Base-by-base conservation (phyloP, 2,888 invertebrate species). In the Taenaris catops region DNA sequence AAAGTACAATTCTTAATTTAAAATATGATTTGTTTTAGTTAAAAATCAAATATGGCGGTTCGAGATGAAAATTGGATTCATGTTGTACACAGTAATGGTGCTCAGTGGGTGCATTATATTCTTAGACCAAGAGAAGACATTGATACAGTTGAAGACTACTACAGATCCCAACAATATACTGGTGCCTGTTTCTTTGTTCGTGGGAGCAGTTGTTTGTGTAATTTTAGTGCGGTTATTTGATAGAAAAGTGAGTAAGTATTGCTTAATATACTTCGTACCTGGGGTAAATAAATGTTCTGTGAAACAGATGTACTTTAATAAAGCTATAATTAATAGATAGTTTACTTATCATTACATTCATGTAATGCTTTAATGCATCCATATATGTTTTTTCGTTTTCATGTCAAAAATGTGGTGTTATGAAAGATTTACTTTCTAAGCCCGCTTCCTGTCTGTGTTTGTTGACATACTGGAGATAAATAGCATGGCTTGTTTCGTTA, bases 81-180 rank as follows among this genome's bases (percentile, higher is more conserved):
- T 66, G 0, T 49, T 81, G 0, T 62, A 60, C 44, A 79, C 73
- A 0, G 45, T 61, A 0, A 60, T 60, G 18, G 48, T 61, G 0
- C 38, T 84, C 0, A 61, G 75, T 17, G 83, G 83, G 0, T 74
- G 70, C 25, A 60, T 76, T 0, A 44, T 80, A 4, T 84, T 83
- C 44, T 33, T 81, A 3, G 72, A 83, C 18, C 68, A 78, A 31
- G 52, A 69, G 23, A 76, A 78, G 41, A 57, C 63, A 0, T 33
- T 81, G 37, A 37, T 51, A 3, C 75, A 80, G 45, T 43, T 80
- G 12, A 53, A 58, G 14, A 47, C 63, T 3, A 38, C 50, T 0
- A 38, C 47, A 0, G 75, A 74, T 23, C 63, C 70, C 10, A 55
- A 71, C 0, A 63, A 51, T 5, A 49, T 51, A 2, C 34, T 81